These are phyloP conservation scores for Drosophila kuntzei DNA, from an alignment of 2,888 invertebrate species.

Conservation along the genomic window DNA sequence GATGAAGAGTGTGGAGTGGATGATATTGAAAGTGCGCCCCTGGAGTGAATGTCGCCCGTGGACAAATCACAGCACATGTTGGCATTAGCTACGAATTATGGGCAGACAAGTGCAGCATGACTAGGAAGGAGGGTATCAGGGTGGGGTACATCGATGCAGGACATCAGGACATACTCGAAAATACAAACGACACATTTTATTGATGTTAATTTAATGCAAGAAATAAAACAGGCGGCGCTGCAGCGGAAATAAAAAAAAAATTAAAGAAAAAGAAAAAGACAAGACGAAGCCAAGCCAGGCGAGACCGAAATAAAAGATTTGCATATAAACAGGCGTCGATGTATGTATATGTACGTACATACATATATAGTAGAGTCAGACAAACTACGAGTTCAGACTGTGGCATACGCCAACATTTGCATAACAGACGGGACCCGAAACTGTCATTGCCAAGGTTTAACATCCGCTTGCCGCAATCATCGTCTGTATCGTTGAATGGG, in stretches of 20 bases:
- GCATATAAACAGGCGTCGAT: slow-evolving; percentile 74
- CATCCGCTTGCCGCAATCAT: slow-evolving; percentile 80
- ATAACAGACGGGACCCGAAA: slow-evolving; percentile 77
- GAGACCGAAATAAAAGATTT: slow-evolving; percentile 77
- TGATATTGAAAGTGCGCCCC: slow-evolving; percentile 24
- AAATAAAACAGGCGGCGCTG: slow-evolving; percentile 69
- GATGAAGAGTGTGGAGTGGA: background rate
- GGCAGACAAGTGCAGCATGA: slow-evolving; percentile 59
- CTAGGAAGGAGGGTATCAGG: background rate
- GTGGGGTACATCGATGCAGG: slow-evolving; percentile 35
- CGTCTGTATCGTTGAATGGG: slow-evolving; percentile 39
- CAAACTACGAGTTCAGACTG: slow-evolving; percentile 35
- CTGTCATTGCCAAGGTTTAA: slow-evolving; percentile 80
- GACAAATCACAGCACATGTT: slow-evolving; percentile 77
- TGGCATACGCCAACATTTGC: slow-evolving; percentile 58
- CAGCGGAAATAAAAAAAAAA: slow-evolving; percentile 66
- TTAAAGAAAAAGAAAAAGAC: slow-evolving; percentile 30
- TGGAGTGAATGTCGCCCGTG: slow-evolving; percentile 25
- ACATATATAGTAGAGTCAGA: slow-evolving; percentile 36
- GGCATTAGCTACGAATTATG: slow-evolving; percentile 74
- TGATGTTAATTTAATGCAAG: slow-evolving; percentile 83
- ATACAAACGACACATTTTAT: slow-evolving; percentile 77
- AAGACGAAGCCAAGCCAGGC: slow-evolving; percentile 40
- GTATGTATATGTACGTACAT: slow-evolving; percentile 22
- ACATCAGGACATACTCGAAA: slow-evolving; percentile 36